phyloP scores from a whole-genome alignment of 2,113 vertebrate species.

The Plecotus auritus region DNA sequence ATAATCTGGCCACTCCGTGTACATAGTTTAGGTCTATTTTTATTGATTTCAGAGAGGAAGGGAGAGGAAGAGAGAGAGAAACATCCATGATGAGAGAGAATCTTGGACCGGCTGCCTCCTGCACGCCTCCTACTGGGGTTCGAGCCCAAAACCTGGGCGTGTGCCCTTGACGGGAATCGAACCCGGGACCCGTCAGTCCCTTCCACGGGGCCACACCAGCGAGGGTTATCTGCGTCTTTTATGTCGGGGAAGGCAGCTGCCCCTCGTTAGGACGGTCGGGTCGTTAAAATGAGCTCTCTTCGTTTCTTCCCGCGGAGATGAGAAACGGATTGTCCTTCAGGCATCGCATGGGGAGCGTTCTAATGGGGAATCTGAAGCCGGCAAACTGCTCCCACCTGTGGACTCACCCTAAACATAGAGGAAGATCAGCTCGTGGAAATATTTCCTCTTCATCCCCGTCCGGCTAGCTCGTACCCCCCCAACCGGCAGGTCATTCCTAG shows the following conservation, averaged over 20 bases:
- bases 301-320: not conserved
- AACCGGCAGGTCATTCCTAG: not conserved
- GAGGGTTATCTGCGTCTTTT: not conserved
- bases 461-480: not conserved
- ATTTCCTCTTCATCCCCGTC: not conserved
- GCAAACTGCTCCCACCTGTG: not conserved
- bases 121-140: too few species aligned
- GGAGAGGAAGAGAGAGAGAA: too few species aligned
- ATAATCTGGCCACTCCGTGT: too few species aligned
- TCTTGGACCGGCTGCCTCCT: too few species aligned
- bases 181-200: too few species aligned
- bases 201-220: too few species aligned
- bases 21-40: too few species aligned
- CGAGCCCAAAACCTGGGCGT: too few species aligned
- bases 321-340: not conserved
- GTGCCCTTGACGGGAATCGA: too few species aligned
- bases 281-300: not conserved
- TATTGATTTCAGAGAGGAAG: too few species aligned
- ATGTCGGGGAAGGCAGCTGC: not conserved
- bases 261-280: not conserved
- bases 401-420: slow-evolving; percentile 20
- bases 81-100: too few species aligned
- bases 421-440: slow-evolving; percentile 22
- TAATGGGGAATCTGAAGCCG: slow-evolving; percentile 4
- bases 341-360: slow-evolving; percentile 1